Base-by-base conservation (phyloP, 1,140 invertebrate genomes). In the Saccostrea echinata region DNA sequence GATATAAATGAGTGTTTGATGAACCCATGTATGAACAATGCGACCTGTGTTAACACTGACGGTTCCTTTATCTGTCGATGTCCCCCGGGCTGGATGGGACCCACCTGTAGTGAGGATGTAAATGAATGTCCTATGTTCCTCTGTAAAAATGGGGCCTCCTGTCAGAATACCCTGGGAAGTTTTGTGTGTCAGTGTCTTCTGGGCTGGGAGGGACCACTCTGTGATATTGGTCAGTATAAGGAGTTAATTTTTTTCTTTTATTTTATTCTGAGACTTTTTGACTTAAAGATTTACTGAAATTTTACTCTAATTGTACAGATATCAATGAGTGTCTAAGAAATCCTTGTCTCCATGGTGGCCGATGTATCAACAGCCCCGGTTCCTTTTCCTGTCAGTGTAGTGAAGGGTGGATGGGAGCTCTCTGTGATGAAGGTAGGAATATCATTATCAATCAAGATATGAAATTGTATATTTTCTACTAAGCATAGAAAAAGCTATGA, bases 131-230 rank as follows among this genome's bases (percentile, higher is more conserved):
- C 84, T 21, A 86, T 71, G 85, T 85, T 84, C 18, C 90, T 90
- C 1, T 92, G 91, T 81, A 86, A 90, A 53, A 91, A 92, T 82
- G 88, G 88, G 13, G 88, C 85, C 13, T 89, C 88, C 53, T 92
- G 91, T 68, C 76, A 84, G 21, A 90, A 92, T 71, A 86, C 87
- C 33, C 85, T 86, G 13, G 90, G 88, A 21, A 88, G 76, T 43
- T 92, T 88, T 86, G 89, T 88, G 8, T 94, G 93, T 91, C 81
- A 90, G n/a, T 94, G 93, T 84, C 76, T 86, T 0, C 76, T 83
- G 24, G 90, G 90, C 4, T 91, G 87, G 87, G 83, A 82, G 33
- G 90, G 90, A 8, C 55, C 57, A 16, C 85, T 87, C 68, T 91
- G 90, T 85, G 89, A 90, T 27, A 84, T 86, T 68, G 90, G 90